Percentiles rank a stretch among this genome's conserved stretches.
These are phyloP conservation scores for Lissocephala sabroskyi DNA, from an alignment of 2,888 invertebrate species.

Conservation along the genomic window DNA sequence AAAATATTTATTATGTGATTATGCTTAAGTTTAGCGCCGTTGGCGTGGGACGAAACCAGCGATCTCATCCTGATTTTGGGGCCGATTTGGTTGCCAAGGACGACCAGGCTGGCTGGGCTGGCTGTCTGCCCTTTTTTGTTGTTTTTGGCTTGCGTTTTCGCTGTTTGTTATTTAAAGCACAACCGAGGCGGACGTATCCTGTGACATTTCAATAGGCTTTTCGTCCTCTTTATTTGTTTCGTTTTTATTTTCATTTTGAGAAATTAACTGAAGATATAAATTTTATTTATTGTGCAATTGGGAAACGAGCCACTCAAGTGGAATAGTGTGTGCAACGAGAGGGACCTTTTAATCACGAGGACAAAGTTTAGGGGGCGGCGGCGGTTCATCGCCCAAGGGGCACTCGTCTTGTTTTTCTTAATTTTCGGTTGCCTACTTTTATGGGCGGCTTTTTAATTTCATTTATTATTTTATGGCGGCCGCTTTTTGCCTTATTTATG, in stretches of 20 bases:
- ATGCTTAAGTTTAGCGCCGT: constrained; percentile 48
- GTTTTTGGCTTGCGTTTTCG: constrained; percentile 14
- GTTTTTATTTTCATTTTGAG: constrained; percentile 1
- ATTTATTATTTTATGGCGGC: too few species aligned
- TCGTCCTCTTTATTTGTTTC: background rate
- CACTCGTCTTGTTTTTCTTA: too few species aligned
- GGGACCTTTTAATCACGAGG: too few species aligned
- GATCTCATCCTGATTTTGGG: too few species aligned
- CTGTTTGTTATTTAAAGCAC: constrained; percentile 21
- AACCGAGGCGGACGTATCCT: constrained; percentile 8
- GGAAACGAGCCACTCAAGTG: background rate
- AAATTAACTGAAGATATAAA: constrained; percentile 11
- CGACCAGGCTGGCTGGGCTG: too few species aligned
- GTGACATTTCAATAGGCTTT: constrained; percentile 3
- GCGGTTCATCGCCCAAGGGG: too few species aligned
- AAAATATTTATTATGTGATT: constrained; percentile 60
- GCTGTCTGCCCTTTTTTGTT: constrained; percentile 11
- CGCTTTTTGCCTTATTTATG: too few species aligned
- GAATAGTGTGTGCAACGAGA: too few species aligned
- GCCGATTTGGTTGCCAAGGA: too few species aligned
- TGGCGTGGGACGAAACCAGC: background rate
- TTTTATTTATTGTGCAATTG: constrained; percentile 10
- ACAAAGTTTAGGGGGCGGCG: too few species aligned
- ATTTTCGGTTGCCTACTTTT: too few species aligned
- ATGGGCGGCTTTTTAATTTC: too few species aligned